These are phyloP conservation scores for Tetropium fuscum DNA, from an alignment of 2,888 invertebrate species.

Conservation along the genomic window DNA sequence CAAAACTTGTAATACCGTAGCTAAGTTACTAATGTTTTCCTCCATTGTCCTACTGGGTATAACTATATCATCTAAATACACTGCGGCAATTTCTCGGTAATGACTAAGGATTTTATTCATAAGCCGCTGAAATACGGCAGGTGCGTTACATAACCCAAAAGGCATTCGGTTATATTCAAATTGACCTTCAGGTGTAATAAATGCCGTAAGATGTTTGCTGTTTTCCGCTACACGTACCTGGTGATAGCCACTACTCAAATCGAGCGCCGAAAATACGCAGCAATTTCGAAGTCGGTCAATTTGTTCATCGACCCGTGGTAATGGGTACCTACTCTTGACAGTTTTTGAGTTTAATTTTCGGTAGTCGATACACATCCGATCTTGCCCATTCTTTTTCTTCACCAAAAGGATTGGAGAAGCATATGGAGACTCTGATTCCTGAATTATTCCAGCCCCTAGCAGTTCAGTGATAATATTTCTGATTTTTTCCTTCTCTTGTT, in stretches of 20 bases:
- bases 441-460: too few species aligned
- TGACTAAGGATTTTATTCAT: constrained; percentile 33
- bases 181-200: constrained; percentile 55
- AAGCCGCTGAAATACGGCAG: constrained; percentile 45
- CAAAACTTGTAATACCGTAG: too few species aligned
- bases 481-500: too few species aligned
- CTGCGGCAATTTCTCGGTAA: neutral
- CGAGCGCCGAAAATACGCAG: constrained; percentile 52
- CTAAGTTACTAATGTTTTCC: neutral
- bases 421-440: too few species aligned
- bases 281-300: constrained; percentile 46
- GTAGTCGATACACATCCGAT: constrained; percentile 49
- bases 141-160: constrained; percentile 58
- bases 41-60: constrained; percentile 13
- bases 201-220: constrained; percentile 52
- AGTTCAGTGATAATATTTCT: too few species aligned
- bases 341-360: constrained; percentile 53
- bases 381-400: constrained; percentile 23
- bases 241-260: constrained; percentile 52
- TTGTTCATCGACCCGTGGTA: constrained; percentile 55
- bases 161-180: constrained; percentile 56
- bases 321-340: constrained; percentile 52
- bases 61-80: constrained; percentile 2
- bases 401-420: too few species aligned
- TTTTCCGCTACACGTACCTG: constrained; percentile 52